These are phyloP conservation scores for Mixornis gularis DNA, from an alignment of 2,113 vertebrate species.

Conservation along the genomic window DNA sequence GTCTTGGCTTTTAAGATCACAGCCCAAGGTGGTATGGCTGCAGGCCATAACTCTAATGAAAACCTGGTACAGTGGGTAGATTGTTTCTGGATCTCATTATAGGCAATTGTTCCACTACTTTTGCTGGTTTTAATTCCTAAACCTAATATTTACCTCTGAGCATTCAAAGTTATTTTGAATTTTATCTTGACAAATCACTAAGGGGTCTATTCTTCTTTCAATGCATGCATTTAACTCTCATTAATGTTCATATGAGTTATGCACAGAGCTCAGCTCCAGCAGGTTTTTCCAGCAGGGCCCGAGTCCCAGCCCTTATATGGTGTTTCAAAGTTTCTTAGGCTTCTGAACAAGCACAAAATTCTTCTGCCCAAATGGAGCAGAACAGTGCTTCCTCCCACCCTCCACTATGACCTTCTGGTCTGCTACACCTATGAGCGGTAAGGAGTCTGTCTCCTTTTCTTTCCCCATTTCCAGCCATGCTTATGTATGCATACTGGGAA, in stretches of 20 bases:
- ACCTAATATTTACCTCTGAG: constrained; percentile 53
- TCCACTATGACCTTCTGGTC: constrained; percentile 11
- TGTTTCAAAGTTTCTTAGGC: constrained; percentile 20
- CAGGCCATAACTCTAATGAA: constrained; percentile 62
- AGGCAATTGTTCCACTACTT: constrained; percentile 40
- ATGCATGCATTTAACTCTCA: constrained; percentile 32
- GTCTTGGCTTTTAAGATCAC: constrained; percentile 38
- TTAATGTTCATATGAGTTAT: constrained; percentile 41
- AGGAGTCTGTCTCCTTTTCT: not conserved
- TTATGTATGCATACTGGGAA: not conserved
- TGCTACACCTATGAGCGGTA: not conserved
- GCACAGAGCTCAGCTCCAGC: not conserved
- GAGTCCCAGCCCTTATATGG: constrained; percentile 31
- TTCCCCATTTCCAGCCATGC: not conserved
- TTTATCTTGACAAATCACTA: constrained; percentile 59
- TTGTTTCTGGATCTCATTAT: constrained; percentile 65
- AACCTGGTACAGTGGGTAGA: constrained; percentile 58
- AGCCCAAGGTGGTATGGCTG: constrained; percentile 60
- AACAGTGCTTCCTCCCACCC: constrained; percentile 13
- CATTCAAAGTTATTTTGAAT: constrained; percentile 62
- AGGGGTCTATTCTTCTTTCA: constrained; percentile 48
- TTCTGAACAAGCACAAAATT: constrained; percentile 45
- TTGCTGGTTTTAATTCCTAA: constrained; percentile 51
- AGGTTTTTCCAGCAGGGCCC: constrained; percentile 19
- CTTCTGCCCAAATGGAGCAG: constrained; percentile 34